Evolutionary conservation across 2,888 invertebrate genomes (phyloP), one percentile per base, ranked within the genome.

Genomic region (Hymenopus coronatus): DNA sequence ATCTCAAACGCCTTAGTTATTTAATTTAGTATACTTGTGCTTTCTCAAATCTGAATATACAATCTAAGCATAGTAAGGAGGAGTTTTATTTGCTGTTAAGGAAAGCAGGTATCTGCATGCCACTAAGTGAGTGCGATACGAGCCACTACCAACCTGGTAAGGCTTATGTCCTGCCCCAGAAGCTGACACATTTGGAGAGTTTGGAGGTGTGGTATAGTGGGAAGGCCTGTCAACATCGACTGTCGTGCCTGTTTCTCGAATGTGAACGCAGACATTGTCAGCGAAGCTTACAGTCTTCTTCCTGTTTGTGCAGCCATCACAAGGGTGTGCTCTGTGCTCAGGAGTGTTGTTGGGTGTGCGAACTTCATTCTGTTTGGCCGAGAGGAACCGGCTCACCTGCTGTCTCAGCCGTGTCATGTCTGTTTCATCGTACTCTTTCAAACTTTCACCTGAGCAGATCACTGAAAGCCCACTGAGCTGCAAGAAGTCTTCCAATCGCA

Each of bases 221-320:
- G 85, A 81, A 27, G 88, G 28, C 89, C 88, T 84, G 87, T 88
- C 88, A 33, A 70, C 27, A 54, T 70, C 85, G 25, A 82, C 87
- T 28, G 28, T n/a, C 27, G 30, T 82, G 33, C 88, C 85, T 14
- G 84, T 81, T 27, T 88, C 88, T n/a, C 88, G 88, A 1, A 88
- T 81, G n/a, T 84, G 84, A 33, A 88, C 85, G 20, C 88, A 88
- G 94, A 92, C 95, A 96, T 92, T 95, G 95, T 81, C 87, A 87
- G 96, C 96, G 93, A 97, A 97, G 93, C 97, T 97, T 90, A 97
- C 97, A 91, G 96, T 96, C 93, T 97, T 97, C 93, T 96, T 96
- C 40, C n/a, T 25, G 30, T n/a, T 25, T 6, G n/a, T 28, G n/a
- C 28, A 83, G 27, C 83, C 82, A 28, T 88, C 83, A 33, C 82